A percentile compares a stretch with the other conserved stretches of the same genome.
Conservation (phyloP, 2,888 invertebrate genomes). For the Dynastes tityus region DNA sequence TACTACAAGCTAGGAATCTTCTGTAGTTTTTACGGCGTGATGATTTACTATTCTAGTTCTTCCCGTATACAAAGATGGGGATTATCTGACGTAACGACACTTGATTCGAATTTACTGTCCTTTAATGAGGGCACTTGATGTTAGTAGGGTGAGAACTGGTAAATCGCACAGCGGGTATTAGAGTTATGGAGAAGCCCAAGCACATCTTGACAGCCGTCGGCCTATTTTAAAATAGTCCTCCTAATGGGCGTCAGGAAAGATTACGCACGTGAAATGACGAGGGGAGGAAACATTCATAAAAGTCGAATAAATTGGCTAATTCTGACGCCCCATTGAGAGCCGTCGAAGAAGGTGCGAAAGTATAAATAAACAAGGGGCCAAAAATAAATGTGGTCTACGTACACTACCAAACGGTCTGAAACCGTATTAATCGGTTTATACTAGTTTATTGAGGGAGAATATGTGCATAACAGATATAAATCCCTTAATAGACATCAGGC, state of each 20-base stretch:
- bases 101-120: constrained; percentile 53
- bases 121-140: constrained; percentile 53
- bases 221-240: constrained; percentile 32
- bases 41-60: constrained; percentile 24
- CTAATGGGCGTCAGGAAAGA: constrained; percentile 26
- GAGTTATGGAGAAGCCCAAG: constrained; percentile 21
- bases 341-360: constrained; percentile 26
- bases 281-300: constrained; percentile 21
- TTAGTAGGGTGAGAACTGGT: constrained; percentile 30
- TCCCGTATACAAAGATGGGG: constrained; percentile 25
- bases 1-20: not conserved
- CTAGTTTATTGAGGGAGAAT: not conserved
- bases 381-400: constrained; percentile 17
- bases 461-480: not conserved
- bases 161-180: constrained; percentile 28
- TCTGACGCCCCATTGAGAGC: constrained; percentile 4
- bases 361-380: constrained; percentile 36
- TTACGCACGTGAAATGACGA: constrained; percentile 25
- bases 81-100: constrained; percentile 39
- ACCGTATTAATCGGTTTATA: constrained; percentile 19
- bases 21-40: not conserved
- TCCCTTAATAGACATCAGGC: not conserved
- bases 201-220: not conserved
- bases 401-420: not conserved
- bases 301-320: constrained; percentile 34